Evolutionary conservation across 2,797 vertebrate genomes (phyloP), one percentile per base, ranked within the genome.

Genomic region (Novumbra hubbsi): DNA sequence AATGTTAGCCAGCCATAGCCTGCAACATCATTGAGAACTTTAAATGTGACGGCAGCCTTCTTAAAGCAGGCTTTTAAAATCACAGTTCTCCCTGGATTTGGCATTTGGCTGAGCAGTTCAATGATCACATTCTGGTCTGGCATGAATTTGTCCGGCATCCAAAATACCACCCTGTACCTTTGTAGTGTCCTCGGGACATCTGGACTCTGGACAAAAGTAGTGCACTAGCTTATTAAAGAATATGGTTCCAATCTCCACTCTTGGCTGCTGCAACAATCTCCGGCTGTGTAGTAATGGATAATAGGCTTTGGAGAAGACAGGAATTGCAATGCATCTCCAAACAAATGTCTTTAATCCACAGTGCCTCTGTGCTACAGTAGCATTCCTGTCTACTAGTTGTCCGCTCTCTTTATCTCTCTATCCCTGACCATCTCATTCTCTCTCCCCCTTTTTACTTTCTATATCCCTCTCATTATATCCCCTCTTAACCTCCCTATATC

Each of bases 301-400:
- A 81, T 81, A 74, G 68, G 83, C 79, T 80, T 80, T 60, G 68
- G 68, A 67, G 73, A 71, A 69, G 73, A 68, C 63, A 49, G 60
- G 68, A 65, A 76, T 38, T 70, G 28, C 67, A 77, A 52, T 55
- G 21, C 48, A 38, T 65, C 41, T 41, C 6, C 68, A 60, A 71
- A 60, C 68, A 71, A 74, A 78, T 64, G 9, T 50, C 60, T 70
- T 60, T 68, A 55, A 68, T 69, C 71, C 27, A 45, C 65, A n/a
- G 52, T 21, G 12, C 19, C 45, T 48, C 63, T 9, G 49, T 17
- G n/a, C 32, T 34, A 34, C 66, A 77, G 55, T 65, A n/a, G 65
- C 55, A 34, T 70, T 60, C 45, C 63, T 41, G 38, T 68, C 66
- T n/a, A n/a, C n/a, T n/a, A n/a, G n/a, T n/a, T n/a, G n/a, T n/a